These are phyloP conservation scores for Antheraea assamensis DNA, from an alignment of 2,888 invertebrate genomes.

Conservation along the genomic window DNA sequence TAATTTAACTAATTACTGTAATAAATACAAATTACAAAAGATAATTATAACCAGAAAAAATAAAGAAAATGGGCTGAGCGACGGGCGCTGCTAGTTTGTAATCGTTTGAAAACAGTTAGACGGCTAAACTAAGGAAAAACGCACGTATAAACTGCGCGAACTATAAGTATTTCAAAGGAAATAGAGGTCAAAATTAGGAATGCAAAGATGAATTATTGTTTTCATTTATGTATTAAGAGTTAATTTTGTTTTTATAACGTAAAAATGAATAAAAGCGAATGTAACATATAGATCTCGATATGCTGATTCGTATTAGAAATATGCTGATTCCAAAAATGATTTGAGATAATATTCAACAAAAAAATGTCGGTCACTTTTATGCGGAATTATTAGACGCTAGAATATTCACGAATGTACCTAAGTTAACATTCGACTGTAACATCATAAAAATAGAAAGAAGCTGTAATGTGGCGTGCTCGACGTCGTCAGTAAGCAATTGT, in stretches of 20 bases:
- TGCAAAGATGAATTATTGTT: too few relatives aligned
- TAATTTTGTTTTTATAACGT: too few relatives aligned
- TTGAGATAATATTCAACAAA: neutral
- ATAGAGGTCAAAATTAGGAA: too few relatives aligned
- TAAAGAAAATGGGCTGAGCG: too few relatives aligned
- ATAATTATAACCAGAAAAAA: too few relatives aligned
- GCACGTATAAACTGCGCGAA: too few relatives aligned
- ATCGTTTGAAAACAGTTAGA: neutral
- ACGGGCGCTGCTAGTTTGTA: neutral
- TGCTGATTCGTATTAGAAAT: too few relatives aligned
- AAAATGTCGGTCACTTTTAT: neutral
- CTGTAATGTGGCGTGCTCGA: neutral
- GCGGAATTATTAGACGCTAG: neutral
- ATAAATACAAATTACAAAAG: too few relatives aligned
- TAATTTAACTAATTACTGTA: too few relatives aligned
- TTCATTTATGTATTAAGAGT: too few relatives aligned
- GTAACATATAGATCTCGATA: neutral
- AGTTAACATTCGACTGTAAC: neutral
- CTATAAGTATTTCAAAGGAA: too few relatives aligned
- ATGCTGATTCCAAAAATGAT: neutral
- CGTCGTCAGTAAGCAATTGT: slow-evolving; percentile 2
- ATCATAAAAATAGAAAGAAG: slow-evolving; percentile 6
- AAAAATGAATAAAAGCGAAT: neutral
- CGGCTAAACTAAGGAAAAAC: too few relatives aligned
- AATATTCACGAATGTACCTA: neutral